Evolutionary conservation across 2,888 invertebrate species (phyloP).

Genomic region (Lissonota sp.): DNA sequence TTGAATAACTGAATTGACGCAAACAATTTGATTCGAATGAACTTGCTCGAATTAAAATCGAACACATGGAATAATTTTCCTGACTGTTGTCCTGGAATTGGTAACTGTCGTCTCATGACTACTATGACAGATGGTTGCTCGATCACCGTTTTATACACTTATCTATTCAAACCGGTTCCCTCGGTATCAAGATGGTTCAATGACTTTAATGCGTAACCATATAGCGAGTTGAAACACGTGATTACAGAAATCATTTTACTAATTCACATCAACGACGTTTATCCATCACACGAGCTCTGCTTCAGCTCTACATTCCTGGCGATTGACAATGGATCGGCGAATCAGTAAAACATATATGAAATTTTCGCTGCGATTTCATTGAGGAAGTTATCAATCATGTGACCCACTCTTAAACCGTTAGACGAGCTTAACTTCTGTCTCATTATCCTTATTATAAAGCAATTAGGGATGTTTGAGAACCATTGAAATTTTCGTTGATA

Average conservation of each 20-base stretch:
- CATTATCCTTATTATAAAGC: neutral
- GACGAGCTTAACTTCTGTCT: slow-evolving; percentile 8
- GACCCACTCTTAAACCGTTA: neutral
- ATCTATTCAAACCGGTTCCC: slow-evolving; percentile 16
- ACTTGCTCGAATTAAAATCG: too few species aligned
- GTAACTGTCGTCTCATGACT: neutral
- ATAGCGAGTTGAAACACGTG: neutral
- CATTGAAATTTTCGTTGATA: slow-evolving; percentile 1
- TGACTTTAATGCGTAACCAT: slow-evolving; percentile 2
- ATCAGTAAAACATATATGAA: neutral
- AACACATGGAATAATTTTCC: too few species aligned
- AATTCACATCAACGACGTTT: neutral
- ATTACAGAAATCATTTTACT: slow-evolving; percentile 15
- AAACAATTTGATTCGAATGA: too few species aligned
- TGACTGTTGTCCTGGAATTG: neutral
- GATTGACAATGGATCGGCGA: neutral
- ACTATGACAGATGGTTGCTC: slow-evolving; percentile 16
- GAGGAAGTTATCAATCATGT: slow-evolving; percentile 49
- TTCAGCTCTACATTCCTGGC: slow-evolving; percentile 8
- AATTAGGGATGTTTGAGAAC: neutral
- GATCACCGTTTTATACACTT: slow-evolving; percentile 1
- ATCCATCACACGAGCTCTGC: neutral
- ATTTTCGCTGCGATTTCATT: slow-evolving; percentile 16
- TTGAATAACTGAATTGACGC: too few species aligned
- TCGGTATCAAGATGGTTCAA: slow-evolving; percentile 11